Conservation (phyloP, 2,797 vertebrate species). For the Sternotherus odoratus region DNA sequence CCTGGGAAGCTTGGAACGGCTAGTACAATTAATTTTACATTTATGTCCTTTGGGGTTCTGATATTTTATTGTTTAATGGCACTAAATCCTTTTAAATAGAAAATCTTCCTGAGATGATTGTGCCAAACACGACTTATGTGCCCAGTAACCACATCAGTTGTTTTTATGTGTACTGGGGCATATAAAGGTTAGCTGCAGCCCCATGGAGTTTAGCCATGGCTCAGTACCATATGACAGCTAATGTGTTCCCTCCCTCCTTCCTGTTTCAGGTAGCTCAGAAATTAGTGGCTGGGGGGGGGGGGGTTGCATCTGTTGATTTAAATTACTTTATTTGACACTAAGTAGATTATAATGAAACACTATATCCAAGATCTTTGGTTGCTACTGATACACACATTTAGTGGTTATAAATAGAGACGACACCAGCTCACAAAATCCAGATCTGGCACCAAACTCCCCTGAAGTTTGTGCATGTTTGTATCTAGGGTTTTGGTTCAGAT, state of each 20-base stretch:
- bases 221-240: background rate
- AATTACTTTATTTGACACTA: background rate
- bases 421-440: background rate
- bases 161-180: background rate
- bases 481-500: background rate
- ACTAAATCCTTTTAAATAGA: constrained; percentile 72
- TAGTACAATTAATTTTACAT: constrained; percentile 45
- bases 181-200: background rate
- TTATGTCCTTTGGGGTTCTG: constrained; percentile 61
- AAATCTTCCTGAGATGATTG: constrained; percentile 45
- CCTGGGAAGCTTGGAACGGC: constrained; percentile 52
- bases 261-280: background rate
- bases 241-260: background rate
- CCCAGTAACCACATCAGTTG: background rate
- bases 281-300: background rate
- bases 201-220: background rate
- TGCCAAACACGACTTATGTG: constrained; percentile 22
- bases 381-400: background rate
- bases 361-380: background rate
- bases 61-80: constrained; percentile 68
- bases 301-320: background rate
- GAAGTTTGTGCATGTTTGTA: background rate
- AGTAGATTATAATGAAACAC: background rate
- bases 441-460: background rate
- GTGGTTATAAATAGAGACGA: background rate